These are phyloP conservation scores for Phodopus roborovskii DNA, from an alignment of 2,113 vertebrate genomes.

Conservation along the genomic window DNA sequence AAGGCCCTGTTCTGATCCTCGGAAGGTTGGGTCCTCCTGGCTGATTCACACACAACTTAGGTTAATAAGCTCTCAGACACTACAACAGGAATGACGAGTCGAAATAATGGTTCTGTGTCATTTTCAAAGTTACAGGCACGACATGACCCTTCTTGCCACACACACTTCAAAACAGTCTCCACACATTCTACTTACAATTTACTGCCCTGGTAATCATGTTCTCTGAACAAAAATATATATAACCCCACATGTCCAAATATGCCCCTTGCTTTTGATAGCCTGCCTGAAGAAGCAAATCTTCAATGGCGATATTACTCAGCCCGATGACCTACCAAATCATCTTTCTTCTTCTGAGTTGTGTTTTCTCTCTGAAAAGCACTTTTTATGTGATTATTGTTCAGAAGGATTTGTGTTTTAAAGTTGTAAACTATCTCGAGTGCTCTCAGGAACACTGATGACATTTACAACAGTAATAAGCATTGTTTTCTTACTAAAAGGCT, in stretches of 20 bases:
- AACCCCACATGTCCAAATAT: neutral
- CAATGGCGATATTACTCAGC: neutral
- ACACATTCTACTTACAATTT: neutral
- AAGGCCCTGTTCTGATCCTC: neutral
- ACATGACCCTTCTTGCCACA: neutral
- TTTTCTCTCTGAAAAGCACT: neutral
- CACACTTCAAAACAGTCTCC: neutral
- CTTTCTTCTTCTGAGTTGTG: slow-evolving; percentile 19
- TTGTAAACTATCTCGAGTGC: neutral
- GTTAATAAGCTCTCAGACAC: neutral
- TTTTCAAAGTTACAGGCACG: slow-evolving; percentile 13
- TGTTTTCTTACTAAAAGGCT: neutral
- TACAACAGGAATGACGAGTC: neutral
- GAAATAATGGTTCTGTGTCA: neutral
- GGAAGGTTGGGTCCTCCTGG: neutral
- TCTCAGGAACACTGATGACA: slow-evolving; percentile 1
- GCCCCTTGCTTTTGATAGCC: neutral
- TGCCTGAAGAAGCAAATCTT: neutral
- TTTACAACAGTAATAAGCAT: neutral
- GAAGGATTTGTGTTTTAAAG: slow-evolving; percentile 1
- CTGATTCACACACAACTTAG: neutral
- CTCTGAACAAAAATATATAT: neutral
- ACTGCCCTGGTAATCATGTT: neutral
- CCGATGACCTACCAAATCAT: neutral
- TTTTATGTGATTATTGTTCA: neutral